Base-by-base conservation (phyloP, 2,888 invertebrate genomes). In the Alentia gelatinosa region DNA sequence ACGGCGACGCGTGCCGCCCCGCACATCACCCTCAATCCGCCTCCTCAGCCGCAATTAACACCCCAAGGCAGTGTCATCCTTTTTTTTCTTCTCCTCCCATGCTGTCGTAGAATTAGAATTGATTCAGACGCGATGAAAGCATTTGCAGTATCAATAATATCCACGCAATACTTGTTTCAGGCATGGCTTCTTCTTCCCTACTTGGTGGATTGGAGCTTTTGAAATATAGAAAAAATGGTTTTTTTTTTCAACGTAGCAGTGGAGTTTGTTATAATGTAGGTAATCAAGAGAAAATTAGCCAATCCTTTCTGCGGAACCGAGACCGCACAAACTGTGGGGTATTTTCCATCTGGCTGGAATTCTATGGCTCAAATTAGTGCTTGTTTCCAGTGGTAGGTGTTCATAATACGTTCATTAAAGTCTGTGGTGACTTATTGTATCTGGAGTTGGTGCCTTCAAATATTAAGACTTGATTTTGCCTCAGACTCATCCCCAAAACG, bases 121-220 rank as follows among this genome's bases (percentile, higher is more conserved):
- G 86, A 86, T 86, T 50, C 86, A 47, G 86, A 42, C 86, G 35
- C 86, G 47, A 86, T 79, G 79, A 79, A 79, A 79, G 79, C 79
- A 79, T 79, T 23, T 79, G 79, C 37, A 35, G 37, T 79, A 39
- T 79, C 79, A 79, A 79, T 79, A 79, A 79, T 79, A 79, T 35
- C 79, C 79, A 79, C 79, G 79, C 79, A 5, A 79, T 79, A 39
- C 79, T 79, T 79, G 79, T 79, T 39, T 79, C 79, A 35, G 39
- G 68, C 68, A 26, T 37, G 79, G 1, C 79, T 79, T 68, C 68
- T 68, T 56, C n/a, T n/a, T n/a, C n/a, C n/a, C n/a, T n/a, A n/a
- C n/a, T n/a, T 68, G 30, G 12, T 3, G 68, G 68, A 68, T 26
- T 26, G 68, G 12, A 12, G 68, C 68, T 26, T 26, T 30, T 30